These are phyloP conservation scores for Netelia melanura DNA, from an alignment of 2,888 invertebrate species.

Conservation along the genomic window DNA sequence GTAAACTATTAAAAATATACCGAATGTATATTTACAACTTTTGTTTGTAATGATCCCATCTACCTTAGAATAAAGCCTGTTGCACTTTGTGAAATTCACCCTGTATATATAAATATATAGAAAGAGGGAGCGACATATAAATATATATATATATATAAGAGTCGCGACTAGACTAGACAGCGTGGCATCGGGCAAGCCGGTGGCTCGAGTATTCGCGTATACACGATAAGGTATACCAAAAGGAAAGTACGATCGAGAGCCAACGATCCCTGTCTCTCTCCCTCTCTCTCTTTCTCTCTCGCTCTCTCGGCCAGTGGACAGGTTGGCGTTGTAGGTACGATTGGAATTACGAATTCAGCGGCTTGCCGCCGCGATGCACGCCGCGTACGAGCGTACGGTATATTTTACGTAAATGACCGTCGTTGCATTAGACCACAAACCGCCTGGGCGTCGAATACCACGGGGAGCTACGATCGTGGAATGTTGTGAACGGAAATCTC, in stretches of 20 bases:
- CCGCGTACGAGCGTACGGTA: constrained; percentile 58
- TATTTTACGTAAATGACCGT: constrained; percentile 58
- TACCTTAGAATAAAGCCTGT: too few species aligned
- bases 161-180: constrained; percentile 76
- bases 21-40: too few species aligned
- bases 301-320: too few species aligned
- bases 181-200: constrained; percentile 77
- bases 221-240: constrained; percentile 58
- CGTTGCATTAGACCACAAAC: constrained; percentile 54
- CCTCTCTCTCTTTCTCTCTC: not conserved
- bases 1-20: too few species aligned
- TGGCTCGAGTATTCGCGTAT: constrained; percentile 46
- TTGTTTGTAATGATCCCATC: too few species aligned
- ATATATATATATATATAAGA: constrained; percentile 30
- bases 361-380: constrained; percentile 37
- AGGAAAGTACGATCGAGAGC: constrained; percentile 68
- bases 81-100: too few species aligned
- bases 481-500: constrained; percentile 10
- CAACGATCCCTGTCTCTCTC: constrained; percentile 32
- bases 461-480: constrained; percentile 6
- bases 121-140: too few species aligned
- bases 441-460: not conserved
- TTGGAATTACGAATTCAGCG: constrained; percentile 61
- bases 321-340: constrained; percentile 56
- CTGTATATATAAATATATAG: not conserved